Conservation (phyloP, 2,888 invertebrate species). For the Epirrita christyi region DNA sequence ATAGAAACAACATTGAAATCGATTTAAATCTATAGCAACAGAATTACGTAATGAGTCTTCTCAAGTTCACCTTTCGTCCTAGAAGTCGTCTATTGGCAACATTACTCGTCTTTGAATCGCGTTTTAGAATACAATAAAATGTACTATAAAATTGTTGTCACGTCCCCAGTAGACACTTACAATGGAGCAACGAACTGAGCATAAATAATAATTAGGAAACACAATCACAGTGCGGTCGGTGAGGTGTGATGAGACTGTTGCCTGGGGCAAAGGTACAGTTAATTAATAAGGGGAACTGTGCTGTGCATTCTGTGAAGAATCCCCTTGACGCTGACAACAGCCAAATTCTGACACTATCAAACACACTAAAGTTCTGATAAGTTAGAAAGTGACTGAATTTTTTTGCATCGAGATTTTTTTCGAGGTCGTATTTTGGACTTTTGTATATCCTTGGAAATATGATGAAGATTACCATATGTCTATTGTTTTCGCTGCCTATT, state of each 20-base stretch:
- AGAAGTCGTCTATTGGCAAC: background rate
- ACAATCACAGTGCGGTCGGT: conserved; percentile 17
- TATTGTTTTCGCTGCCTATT: no score
- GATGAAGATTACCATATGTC: no score
- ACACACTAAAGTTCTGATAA: no score
- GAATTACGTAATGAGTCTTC: no score
- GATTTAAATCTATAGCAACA: no score
- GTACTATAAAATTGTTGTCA: conserved; percentile 30
- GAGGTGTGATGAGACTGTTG: conserved; percentile 29
- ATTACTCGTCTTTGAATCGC: conserved; percentile 17
- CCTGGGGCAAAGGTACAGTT: background rate
- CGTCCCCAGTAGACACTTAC: conserved; percentile 27
- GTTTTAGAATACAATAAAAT: conserved; percentile 33
- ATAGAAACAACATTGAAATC: no score
- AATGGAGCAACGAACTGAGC: conserved; percentile 10
- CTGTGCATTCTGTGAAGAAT: background rate
- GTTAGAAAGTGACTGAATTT: no score
- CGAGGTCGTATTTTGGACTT: no score
- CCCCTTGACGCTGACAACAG: no score
- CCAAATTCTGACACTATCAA: no score
- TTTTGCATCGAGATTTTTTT: no score
- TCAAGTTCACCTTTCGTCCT: background rate
- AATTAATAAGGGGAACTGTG: background rate
- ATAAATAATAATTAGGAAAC: conserved; percentile 20
- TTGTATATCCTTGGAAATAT: no score